Conservation (phyloP, 2,113 vertebrate genomes). For the Lontra canadensis region DNA sequence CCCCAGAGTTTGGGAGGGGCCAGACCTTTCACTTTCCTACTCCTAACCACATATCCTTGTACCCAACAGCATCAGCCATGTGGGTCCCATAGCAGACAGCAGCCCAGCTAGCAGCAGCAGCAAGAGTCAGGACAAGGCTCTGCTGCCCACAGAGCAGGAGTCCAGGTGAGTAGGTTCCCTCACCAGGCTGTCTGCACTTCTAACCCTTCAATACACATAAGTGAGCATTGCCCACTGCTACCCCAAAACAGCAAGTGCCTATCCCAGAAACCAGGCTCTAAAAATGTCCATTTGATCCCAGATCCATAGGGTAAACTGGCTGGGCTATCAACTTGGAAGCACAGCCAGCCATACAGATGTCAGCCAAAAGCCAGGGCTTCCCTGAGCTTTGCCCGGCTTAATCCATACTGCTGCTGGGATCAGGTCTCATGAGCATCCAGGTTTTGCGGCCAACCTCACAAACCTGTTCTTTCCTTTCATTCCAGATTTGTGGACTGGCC, state of each 20-base stretch:
- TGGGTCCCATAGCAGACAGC: constrained; percentile 95
- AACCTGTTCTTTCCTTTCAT: constrained; percentile 42
- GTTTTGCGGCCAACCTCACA: not conserved
- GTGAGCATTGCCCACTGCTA: not conserved
- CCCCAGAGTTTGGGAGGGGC: not conserved
- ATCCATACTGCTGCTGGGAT: not conserved
- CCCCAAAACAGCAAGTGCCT: not conserved
- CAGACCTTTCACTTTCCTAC: not conserved
- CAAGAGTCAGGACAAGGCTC: constrained; percentile 87
- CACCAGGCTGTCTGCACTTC: not conserved
- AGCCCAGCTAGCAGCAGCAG: constrained; percentile 91
- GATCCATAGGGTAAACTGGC: not conserved
- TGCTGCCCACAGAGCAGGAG: constrained; percentile 79
- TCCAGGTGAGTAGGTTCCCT: constrained; percentile 85
- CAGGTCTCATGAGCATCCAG: not conserved
- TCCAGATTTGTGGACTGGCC: constrained; percentile 90
- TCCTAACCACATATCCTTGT: constrained; percentile 46
- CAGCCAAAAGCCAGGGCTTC: not conserved
- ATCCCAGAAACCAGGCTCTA: not conserved
- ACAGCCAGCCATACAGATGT: not conserved
- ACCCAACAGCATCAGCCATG: constrained; percentile 91
- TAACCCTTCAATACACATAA: not conserved
- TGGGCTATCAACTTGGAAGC: not conserved
- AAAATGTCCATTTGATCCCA: not conserved
- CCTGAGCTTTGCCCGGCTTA: not conserved